Conservation (phyloP, 2,888 invertebrate genomes). For the Brachyptera risi region DNA sequence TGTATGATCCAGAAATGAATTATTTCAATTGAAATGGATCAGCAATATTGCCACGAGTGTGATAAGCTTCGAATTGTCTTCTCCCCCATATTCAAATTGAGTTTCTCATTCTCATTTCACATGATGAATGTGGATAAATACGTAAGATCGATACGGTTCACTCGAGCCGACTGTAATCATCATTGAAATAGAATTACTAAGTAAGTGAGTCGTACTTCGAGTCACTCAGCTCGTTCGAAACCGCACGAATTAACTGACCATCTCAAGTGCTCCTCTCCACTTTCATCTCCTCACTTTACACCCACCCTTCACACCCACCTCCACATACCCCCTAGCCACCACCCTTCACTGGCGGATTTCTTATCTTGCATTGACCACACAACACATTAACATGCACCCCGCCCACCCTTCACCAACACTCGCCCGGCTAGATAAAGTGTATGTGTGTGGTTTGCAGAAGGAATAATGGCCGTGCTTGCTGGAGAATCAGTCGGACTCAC, state of each 20-base stretch:
- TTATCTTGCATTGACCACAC: conserved; percentile 28
- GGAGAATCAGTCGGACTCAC: conserved; percentile 13
- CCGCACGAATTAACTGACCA: conserved; percentile 23
- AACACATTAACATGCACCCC: conserved; percentile 28
- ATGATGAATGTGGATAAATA: too few relatives aligned
- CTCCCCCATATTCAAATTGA: too few relatives aligned
- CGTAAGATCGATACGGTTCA: too few relatives aligned
- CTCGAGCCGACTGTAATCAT: too few relatives aligned
- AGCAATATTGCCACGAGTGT: too few relatives aligned
- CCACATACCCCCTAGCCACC: not conserved
- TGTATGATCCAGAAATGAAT: too few relatives aligned
- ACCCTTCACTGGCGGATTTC: conserved; percentile 13
- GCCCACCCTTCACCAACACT: not conserved
- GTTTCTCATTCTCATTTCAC: too few relatives aligned
- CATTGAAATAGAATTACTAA: too few relatives aligned
- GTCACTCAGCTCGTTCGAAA: conserved; percentile 9
- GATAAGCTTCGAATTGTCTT: too few relatives aligned
- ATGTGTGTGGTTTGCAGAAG: conserved; percentile 3
- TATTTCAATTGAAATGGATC: too few relatives aligned
- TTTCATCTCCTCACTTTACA: too few relatives aligned
- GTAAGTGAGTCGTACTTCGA: not conserved
- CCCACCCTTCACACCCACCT: conserved; percentile 2
- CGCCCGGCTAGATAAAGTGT: not conserved
- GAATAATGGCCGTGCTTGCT: conserved; percentile 9
- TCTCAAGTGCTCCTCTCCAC: not conserved